A percentile compares a stretch with the other conserved stretches of the same genome.
Evolutionary conservation across 2,113 vertebrate species (phyloP).

Genomic region (Cyphomyrus plagiostoma): DNA sequence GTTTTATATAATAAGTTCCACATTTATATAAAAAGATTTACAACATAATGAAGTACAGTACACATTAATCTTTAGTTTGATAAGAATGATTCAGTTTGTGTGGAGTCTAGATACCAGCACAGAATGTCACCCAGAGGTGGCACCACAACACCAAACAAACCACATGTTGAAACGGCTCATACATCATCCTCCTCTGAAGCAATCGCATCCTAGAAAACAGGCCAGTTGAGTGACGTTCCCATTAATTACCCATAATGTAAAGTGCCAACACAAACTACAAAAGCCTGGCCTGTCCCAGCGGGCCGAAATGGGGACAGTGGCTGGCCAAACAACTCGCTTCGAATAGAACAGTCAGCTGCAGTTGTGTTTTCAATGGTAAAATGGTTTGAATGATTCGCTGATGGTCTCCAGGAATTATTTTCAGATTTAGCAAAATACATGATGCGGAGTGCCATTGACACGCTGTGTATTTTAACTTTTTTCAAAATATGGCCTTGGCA

Average conservation of each 20-base stretch:
- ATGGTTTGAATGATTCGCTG: neutral
- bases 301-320: neutral
- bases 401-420: neutral
- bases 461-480: neutral
- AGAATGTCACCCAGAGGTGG: neutral
- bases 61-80: constrained; percentile 51
- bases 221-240: neutral
- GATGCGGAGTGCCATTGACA: neutral
- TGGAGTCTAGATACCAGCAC: neutral
- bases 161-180: constrained; percentile 29
- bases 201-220: neutral
- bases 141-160: neutral
- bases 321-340: neutral
- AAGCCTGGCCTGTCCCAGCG: neutral
- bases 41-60: constrained; percentile 58
- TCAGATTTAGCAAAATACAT: neutral
- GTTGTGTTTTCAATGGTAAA: neutral
- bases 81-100: constrained; percentile 29
- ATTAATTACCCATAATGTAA: neutral
- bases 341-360: neutral
- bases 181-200: neutral
- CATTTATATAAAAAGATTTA: constrained; percentile 59
- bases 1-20: constrained; percentile 47
- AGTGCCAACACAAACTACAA: constrained; percentile 14
- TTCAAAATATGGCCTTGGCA: neutral